Base-by-base conservation (phyloP, 2,888 invertebrate species). In the Ormyrus thymus region DNA sequence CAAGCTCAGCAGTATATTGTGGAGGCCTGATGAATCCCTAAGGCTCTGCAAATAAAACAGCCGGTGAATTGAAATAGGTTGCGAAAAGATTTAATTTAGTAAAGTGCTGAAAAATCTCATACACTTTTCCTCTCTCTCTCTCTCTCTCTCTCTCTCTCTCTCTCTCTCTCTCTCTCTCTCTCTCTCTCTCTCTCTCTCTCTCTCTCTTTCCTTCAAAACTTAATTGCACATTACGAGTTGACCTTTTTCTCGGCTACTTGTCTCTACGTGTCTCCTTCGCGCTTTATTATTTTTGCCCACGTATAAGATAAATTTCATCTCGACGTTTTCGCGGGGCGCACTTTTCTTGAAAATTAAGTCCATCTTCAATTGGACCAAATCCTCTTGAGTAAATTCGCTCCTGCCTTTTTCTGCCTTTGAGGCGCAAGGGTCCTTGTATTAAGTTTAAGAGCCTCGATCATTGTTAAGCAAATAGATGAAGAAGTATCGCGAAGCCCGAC, bases 201-300 rank as follows among this genome's bases (percentile, higher is more conserved):
- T 70, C 62, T 79, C 53, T 59, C 62, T 71, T 10, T 29, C 51
- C 15, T 56, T 50, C 46, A 15, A 77, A 68, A 62, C 11, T 58
- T 74, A 75, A 74, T 64, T 76, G 50, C 66, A 46, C 43, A 55
- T 29, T 29, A 10, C n/a, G 46, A 76, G 66, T 62, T 80, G 73
- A 59, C 68, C 48, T 72, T 56, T 68, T 72, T 62, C 61, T 29
- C 29, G 29, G 29, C 29, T 29, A 29, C 29, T 51, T 53, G 11
- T 70, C 6, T 48, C 53, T 51, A 61, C 46, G 46, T 10, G 29
- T n/a, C 13, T 50, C 48, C 48, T 48, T 45, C 4, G 4, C 29
- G 13, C 56, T 70, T 11, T 55, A 15, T 72, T 15, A n/a, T 68
- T 11, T 68, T 7, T 15, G n/a, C 9, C 15, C 6, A 4, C 4